These are phyloP conservation scores for Charina bottae DNA, from an alignment of 2,113 vertebrate genomes.

Conservation along the genomic window DNA sequence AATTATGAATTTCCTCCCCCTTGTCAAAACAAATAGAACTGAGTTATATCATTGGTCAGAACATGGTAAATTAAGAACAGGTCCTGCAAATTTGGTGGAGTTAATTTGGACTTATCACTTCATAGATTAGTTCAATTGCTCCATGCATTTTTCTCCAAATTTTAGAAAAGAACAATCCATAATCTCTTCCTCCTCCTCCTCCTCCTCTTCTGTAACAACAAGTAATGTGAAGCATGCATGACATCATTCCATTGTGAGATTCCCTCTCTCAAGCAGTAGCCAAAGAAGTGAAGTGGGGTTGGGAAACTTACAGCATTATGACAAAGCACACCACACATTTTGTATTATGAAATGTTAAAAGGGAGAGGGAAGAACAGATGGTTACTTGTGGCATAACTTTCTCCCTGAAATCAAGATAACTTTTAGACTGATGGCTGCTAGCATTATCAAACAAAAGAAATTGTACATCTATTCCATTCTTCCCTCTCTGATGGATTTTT, in stretches of 20 bases:
- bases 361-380: not conserved
- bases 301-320: not conserved
- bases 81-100: slow-evolving; percentile 16
- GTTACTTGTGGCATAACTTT: not conserved
- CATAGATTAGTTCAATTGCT: not conserved
- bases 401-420: not conserved
- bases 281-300: not conserved
- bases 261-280: not conserved
- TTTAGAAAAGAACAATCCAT: not conserved
- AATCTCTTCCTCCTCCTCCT: not conserved
- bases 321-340: not conserved
- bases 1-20: slow-evolving; percentile 3
- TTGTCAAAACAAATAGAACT: not conserved
- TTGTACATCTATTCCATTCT: not conserved
- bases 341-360: not conserved
- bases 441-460: not conserved
- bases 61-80: slow-evolving; percentile 16
- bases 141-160: not conserved
- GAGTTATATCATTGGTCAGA: slow-evolving; percentile 6
- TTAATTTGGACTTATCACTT: slow-evolving; percentile 23
- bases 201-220: not conserved
- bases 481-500: not conserved
- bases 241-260: slow-evolving; percentile 11
- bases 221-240: slow-evolving; percentile 12
- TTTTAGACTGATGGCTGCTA: not conserved